Conservation (phyloP, 2,888 invertebrate species). For the Ctena decussata region DNA sequence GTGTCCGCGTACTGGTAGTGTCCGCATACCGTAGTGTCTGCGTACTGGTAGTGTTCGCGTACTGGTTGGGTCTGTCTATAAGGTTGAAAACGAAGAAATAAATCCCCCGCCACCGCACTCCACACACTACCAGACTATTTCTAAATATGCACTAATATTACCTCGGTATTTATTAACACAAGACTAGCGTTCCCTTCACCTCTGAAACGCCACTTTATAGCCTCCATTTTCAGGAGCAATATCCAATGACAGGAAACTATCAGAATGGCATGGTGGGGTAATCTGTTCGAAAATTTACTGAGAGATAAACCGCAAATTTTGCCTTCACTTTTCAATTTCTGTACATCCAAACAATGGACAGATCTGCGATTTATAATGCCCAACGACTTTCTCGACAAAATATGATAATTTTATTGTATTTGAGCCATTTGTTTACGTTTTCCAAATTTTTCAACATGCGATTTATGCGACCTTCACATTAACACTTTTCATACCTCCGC, state of each 20-base stretch:
- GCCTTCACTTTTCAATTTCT: no score
- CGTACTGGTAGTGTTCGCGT: no score
- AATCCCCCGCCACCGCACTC: no score
- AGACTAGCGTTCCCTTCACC: slow-evolving; percentile 81
- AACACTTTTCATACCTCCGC: neutral
- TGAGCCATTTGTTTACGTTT: slow-evolving; percentile 26
- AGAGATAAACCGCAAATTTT: no score
- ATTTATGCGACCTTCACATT: neutral
- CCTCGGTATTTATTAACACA: slow-evolving; percentile 76
- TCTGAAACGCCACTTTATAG: slow-evolving; percentile 77
- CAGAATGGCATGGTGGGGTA: neutral
- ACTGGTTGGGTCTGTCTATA: no score
- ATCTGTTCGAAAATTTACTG: neutral
- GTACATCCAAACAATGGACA: slow-evolving; percentile 19
- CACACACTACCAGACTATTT: no score
- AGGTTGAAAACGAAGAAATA: no score
- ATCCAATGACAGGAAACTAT: neutral
- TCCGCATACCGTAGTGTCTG: no score
- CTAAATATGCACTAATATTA: no score
- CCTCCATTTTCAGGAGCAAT: neutral
- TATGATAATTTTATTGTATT: no score
- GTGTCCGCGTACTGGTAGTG: no score
- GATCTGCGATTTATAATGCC: slow-evolving; percentile 31
- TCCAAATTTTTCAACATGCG: neutral
- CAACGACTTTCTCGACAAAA: no score